phyloP scores from a whole-genome alignment of 2,888 invertebrate genomes.

The Beris morrisii region DNA sequence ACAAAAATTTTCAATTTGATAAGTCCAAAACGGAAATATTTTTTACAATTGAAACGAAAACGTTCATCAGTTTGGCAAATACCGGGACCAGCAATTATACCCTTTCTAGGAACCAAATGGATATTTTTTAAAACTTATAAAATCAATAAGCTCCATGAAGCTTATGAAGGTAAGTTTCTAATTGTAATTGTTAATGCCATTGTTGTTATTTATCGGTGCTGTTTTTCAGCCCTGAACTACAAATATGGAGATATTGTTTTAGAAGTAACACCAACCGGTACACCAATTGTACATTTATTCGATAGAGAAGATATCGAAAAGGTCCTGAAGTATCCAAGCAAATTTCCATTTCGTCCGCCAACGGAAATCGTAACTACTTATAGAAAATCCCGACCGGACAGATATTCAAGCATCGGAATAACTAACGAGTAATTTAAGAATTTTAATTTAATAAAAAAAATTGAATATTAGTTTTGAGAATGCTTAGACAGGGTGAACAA shows the following conservation, averaged over 20 bases:
- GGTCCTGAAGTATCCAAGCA: constrained; percentile 71
- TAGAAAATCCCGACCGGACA: constrained; percentile 71
- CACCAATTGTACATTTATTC: constrained; percentile 73
- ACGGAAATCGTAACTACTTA: constrained; percentile 80
- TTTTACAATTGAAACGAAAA: constrained; percentile 1
- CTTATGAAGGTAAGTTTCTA: constrained; percentile 67
- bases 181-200: too few relatives aligned
- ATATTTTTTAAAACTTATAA: constrained; percentile 71
- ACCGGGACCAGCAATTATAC: constrained; percentile 74
- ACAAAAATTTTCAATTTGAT: not conserved
- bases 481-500: constrained; percentile 69
- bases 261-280: constrained; percentile 75
- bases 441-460: not conserved
- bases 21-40: not conserved
- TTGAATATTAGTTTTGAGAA: too few relatives aligned
- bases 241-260: constrained; percentile 76
- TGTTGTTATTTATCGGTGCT: not conserved
- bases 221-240: constrained; percentile 64
- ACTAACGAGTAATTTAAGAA: constrained; percentile 74
- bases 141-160: constrained; percentile 75
- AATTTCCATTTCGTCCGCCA: constrained; percentile 78
- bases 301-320: constrained; percentile 73
- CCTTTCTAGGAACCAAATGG: constrained; percentile 80
- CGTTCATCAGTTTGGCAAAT: constrained; percentile 56
- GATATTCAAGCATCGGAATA: constrained; percentile 79